phyloP scores from a whole-genome alignment of 1,140 invertebrate species.

The Formica exsecta region DNA sequence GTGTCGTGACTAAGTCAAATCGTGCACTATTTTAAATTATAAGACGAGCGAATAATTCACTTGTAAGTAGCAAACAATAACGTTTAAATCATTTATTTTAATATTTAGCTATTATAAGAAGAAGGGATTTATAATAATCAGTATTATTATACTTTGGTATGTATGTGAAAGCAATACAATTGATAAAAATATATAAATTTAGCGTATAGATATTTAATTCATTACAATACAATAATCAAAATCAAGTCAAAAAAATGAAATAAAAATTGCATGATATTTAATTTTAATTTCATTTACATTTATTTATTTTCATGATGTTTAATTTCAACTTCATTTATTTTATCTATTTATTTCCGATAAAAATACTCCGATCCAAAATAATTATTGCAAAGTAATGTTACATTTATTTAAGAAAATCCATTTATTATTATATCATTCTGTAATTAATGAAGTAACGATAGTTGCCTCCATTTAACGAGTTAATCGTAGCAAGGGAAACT shows the following conservation, averaged over 20 bases:
- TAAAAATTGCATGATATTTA: not conserved
- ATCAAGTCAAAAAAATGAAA: not conserved
- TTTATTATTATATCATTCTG: not conserved
- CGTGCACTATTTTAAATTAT: slow-evolving; percentile 37
- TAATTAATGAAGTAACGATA: slow-evolving; percentile 21
- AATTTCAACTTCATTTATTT: not conserved
- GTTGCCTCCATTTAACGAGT: not conserved
- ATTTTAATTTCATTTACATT: not conserved
- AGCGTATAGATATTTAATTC: not conserved
- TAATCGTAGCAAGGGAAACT: not conserved
- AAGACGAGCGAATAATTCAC: slow-evolving; percentile 33
- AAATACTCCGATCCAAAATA: not conserved
- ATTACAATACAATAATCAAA: not conserved
- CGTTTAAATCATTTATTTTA: slow-evolving; percentile 37
- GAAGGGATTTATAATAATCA: not conserved
- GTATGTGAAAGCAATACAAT: not conserved
- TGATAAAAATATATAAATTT: slow-evolving; percentile 2
- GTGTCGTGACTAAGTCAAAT: slow-evolving; percentile 53
- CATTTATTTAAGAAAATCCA: not conserved
- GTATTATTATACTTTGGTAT: not conserved
- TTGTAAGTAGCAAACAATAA: slow-evolving; percentile 12
- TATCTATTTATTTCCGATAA: not conserved
- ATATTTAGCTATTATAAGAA: not conserved
- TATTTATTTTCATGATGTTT: not conserved
- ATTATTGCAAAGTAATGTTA: not conserved